Base-by-base conservation (phyloP, 2,797 vertebrate species). In the Limnodromus scolopaceus region DNA sequence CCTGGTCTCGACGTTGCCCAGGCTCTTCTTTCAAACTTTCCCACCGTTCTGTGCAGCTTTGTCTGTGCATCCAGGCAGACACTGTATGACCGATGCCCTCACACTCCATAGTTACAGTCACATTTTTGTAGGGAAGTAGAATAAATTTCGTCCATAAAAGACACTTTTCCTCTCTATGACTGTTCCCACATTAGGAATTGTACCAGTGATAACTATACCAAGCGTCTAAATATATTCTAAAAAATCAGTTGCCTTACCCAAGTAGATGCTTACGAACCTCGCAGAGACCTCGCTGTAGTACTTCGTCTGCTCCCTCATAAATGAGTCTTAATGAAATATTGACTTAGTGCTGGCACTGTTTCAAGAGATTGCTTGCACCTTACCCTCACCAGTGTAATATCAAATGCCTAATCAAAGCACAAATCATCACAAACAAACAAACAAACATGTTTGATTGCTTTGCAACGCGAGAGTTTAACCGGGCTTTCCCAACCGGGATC, bases 311-410 rank as follows among this genome's bases (percentile, higher is more conserved):
- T 95, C 82, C 72, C 83, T 95, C 39, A 61, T 66, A 94, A 96
- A 92, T 84, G 92, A 93, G 54, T 74, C 78, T 84, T 95, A 86
- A 96, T 95, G 94, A 95, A 96, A 95, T 92, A 96, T 66, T 96
- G 96, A 93, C 92, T 95, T 76, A 84, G 89, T 76, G 66, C 92
- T 96, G 94, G 92, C 95, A 82, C 83, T 41, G 85, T 90, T 95
- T 96, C 96, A 95, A 92, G 83, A 95, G 70, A 65, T 39, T 84
- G 66, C 92, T 90, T 94, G 74, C 81, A 94, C 95, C 87, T 95
- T 87, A 69, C 83, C 83, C 92, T 87, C 90, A 92, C 92, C 87
- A 69, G 28, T 82, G 85, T 58, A 92, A 69, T 84, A 95, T 87
- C 89, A 82, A 94, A 90, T 64, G 80, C 70, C 74, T 95, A 90